phyloP scores from a whole-genome alignment of 1,140 invertebrate genomes.

The Lethrus apterus region DNA sequence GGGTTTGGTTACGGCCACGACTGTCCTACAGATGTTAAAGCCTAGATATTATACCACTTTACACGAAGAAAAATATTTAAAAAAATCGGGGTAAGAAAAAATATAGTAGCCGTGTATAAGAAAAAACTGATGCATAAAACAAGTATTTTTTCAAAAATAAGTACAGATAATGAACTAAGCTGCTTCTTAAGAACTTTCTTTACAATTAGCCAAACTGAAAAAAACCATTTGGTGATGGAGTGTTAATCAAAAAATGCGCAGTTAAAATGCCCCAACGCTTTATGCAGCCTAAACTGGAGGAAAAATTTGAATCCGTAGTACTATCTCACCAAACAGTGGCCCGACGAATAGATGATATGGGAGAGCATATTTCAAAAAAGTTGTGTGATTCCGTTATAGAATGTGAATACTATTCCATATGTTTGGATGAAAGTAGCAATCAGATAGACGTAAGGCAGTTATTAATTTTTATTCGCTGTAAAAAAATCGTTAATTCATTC shows the following conservation, averaged over 20 bases:
- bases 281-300: background rate
- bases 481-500: too few species aligned
- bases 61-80: background rate
- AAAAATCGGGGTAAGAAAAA: background rate
- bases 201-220: background rate
- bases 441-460: slow-evolving; percentile 23
- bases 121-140: slow-evolving; percentile 2
- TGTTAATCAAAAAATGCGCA: too few species aligned
- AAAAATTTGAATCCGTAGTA: slow-evolving; percentile 15
- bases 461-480: slow-evolving; percentile 24
- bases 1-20: too few species aligned
- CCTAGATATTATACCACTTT: background rate
- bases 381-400: slow-evolving; percentile 20
- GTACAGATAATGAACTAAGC: background rate
- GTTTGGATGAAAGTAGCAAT: slow-evolving; percentile 27
- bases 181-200: background rate
- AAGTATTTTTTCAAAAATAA: slow-evolving; percentile 1
- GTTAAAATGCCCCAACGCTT: background rate
- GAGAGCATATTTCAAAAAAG: slow-evolving; percentile 21
- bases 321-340: slow-evolving; percentile 16
- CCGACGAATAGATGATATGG: slow-evolving; percentile 16
- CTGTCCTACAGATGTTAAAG: background rate
- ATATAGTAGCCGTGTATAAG: background rate
- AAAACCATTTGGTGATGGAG: slow-evolving; percentile 3
- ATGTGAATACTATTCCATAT: slow-evolving; percentile 21